These are phyloP conservation scores for Geococcyx californianus DNA, from an alignment of 2,113 vertebrate genomes.

Conservation along the genomic window DNA sequence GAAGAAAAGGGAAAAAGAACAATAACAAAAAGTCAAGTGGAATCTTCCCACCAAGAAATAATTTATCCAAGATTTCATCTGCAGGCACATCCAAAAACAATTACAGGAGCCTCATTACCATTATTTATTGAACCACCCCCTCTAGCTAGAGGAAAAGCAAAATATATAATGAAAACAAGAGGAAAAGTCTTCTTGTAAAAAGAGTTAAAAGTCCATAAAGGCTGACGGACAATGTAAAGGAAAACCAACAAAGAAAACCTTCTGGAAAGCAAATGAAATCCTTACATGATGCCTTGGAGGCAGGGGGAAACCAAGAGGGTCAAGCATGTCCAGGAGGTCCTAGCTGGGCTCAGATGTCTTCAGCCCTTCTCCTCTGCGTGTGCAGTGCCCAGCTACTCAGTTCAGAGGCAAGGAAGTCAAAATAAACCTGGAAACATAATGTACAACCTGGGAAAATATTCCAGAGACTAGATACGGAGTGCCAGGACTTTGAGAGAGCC, in stretches of 20 bases:
- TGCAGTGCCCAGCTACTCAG: not conserved
- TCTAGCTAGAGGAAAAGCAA: constrained; percentile 15
- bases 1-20: not conserved
- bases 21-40: constrained; percentile 23
- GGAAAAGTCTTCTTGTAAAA: constrained; percentile 21
- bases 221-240: not conserved
- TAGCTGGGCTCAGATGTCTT: not conserved
- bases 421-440: not conserved
- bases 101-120: constrained; percentile 52
- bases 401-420: not conserved
- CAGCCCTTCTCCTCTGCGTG: not conserved
- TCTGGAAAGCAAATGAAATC: not conserved
- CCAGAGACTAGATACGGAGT: not conserved
- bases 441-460: not conserved
- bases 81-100: constrained; percentile 54
- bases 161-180: not conserved
- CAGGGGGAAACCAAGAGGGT: not conserved
- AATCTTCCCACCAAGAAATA: constrained; percentile 51
- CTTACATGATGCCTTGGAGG: not conserved
- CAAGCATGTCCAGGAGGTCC: not conserved
- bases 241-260: not conserved
- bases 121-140: constrained; percentile 48
- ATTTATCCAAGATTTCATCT: constrained; percentile 53
- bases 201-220: constrained; percentile 17
- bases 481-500: no score